Conservation (phyloP, 2,888 invertebrate genomes). For the Orthonevra nobilis region DNA sequence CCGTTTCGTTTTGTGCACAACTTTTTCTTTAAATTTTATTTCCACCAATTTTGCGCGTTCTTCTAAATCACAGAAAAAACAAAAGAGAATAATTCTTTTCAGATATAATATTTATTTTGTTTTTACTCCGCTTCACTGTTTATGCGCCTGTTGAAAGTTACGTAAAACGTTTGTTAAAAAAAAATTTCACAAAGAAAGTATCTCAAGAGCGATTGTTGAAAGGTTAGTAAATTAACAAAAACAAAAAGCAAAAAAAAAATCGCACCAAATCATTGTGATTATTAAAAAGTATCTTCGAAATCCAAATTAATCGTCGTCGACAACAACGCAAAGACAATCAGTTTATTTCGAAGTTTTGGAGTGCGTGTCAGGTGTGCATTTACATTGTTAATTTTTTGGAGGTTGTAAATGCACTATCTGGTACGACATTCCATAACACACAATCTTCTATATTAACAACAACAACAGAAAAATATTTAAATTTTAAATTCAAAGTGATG, state of each 20-base stretch:
- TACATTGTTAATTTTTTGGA: constrained; percentile 86
- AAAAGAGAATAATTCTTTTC: constrained; percentile 2
- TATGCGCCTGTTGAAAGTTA: constrained; percentile 49
- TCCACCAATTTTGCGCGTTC: not conserved
- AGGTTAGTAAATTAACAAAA: constrained; percentile 52
- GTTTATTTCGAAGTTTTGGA: constrained; percentile 83
- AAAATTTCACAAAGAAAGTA: constrained; percentile 1
- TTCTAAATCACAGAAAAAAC: too few species aligned
- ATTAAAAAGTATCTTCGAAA: constrained; percentile 6
- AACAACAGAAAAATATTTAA: constrained; percentile 42
- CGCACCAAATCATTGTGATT: constrained; percentile 19
- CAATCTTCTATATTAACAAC: constrained; percentile 77
- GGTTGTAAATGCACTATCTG: constrained; percentile 99
- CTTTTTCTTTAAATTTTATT: too few species aligned
- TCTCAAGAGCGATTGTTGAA: constrained; percentile 62
- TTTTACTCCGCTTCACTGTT: constrained; percentile 56
- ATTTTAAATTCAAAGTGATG: constrained; percentile 52
- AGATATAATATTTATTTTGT: constrained; percentile 4
- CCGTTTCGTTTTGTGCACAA: constrained; percentile 26
- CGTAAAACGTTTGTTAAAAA: not conserved
- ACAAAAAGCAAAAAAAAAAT: constrained; percentile 12
- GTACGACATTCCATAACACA: constrained; percentile 95
- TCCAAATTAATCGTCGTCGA: too few species aligned
- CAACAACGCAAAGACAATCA: constrained; percentile 20
- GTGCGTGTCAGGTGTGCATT: constrained; percentile 99